phyloP scores from a whole-genome alignment of 2,888 invertebrate genomes.

The Spilosoma lubricipeda region DNA sequence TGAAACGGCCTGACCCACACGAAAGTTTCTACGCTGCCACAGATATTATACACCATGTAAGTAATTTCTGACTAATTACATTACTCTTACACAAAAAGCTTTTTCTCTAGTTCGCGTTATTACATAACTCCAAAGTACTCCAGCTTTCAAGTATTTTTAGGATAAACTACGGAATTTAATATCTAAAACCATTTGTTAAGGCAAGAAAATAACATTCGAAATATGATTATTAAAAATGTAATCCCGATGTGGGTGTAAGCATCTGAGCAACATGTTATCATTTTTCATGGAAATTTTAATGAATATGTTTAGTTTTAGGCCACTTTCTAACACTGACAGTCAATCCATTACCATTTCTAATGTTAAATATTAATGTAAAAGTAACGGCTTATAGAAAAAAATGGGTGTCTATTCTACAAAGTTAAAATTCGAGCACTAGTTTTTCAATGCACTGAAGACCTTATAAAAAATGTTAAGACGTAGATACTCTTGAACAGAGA shows the following conservation, averaged over 20 bases:
- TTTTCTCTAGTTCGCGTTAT: slow-evolving; percentile 3
- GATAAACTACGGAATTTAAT: slow-evolving; percentile 9
- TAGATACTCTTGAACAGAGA: too few species aligned
- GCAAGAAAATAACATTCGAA: slow-evolving; percentile 6
- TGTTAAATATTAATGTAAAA: too few species aligned
- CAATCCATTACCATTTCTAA: too few species aligned
- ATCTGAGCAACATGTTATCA: too few species aligned
- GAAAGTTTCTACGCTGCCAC: slow-evolving; percentile 92
- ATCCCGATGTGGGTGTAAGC: not conserved
- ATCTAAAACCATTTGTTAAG: slow-evolving; percentile 10
- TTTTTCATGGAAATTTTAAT: too few species aligned
- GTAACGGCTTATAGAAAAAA: too few species aligned
- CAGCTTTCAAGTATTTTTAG: not conserved
- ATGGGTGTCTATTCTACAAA: too few species aligned
- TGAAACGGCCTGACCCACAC: slow-evolving; percentile 80
- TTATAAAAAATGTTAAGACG: too few species aligned
- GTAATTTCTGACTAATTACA: slow-evolving; percentile 52
- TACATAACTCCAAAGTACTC: not conserved
- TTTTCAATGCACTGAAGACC: too few species aligned
- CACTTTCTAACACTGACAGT: too few species aligned
- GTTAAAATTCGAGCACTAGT: too few species aligned
- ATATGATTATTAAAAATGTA: slow-evolving; percentile 11
- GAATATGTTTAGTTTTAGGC: too few species aligned
- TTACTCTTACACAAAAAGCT: slow-evolving; percentile 8
- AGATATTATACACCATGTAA: slow-evolving; percentile 89